Base-by-base conservation (phyloP, 2,113 vertebrate species). In the Oceanodroma tethys region DNA sequence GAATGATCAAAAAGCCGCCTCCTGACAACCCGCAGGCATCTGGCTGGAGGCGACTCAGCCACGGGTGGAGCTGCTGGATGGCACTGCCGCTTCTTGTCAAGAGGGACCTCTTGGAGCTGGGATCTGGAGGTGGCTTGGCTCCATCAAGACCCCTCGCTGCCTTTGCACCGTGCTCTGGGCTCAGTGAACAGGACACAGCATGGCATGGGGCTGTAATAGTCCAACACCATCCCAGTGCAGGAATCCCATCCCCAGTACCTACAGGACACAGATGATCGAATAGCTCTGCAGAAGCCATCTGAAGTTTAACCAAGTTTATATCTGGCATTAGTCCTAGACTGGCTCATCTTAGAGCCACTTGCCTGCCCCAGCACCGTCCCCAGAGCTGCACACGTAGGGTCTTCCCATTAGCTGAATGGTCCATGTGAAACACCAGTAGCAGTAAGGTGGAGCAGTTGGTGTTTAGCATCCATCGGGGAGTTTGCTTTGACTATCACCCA, bases 301-400 rank as follows among this genome's bases (percentile, higher is more conserved):
- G 55, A 81, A 47, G 29, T 76, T 62, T 59, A 70, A 2, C 29
- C 30, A n/a, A 2, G 23, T 65, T 75, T 68, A 7, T 59, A 47
- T 55, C 76, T 19, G 55, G 13, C n/a, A 45, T 55, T 47, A n/a
- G 14, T 58, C 25, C n/a, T 55, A 15, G 21, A 34, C n/a, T 38
- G 43, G 0, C 23, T 79, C 42, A 27, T 25, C 80, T 30, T 11
- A 48, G 62, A 74, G 48, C 0, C 0, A 8, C 26, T 87, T 81
- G 12, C 26, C 26, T 32, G 59, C 34, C 32, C n/a, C 78, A 43
- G 45, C 81, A 66, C 36, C 13, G 1, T 32, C 23, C 27, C 48
- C 19, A 11, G 47, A 62, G 40, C 70, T 55, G 27, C n/a, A 38
- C 0, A 0, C 0, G 0, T 6, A 23, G 38, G 7, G 21, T 79